Conservation (phyloP, 2,888 invertebrate species). For the Sinhomidia bicolor region DNA sequence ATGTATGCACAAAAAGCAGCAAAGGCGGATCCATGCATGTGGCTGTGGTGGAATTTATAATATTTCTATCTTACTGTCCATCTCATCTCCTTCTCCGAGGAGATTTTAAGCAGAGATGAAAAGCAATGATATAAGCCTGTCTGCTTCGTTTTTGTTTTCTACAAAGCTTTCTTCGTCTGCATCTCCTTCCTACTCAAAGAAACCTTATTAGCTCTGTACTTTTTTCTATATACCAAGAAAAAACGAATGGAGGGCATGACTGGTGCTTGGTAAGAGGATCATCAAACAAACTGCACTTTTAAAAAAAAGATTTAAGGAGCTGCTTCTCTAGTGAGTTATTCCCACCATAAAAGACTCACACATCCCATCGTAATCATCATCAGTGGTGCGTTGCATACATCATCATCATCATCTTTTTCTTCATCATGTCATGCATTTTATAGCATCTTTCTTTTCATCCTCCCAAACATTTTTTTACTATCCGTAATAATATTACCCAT, state of each 20-base stretch:
- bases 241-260: slow-evolving; percentile 38
- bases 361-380: neutral
- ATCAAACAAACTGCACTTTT: slow-evolving; percentile 7
- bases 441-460: neutral
- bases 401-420: neutral
- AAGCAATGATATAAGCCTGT: neutral
- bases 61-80: slow-evolving; percentile 18
- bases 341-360: neutral
- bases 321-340: neutral
- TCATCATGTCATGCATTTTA: neutral
- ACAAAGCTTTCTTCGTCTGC: neutral
- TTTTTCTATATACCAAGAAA: neutral
- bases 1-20: slow-evolving; percentile 34
- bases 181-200: neutral
- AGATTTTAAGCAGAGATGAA: slow-evolving; percentile 17
- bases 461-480: neutral
- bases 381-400: slow-evolving; percentile 10
- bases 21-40: slow-evolving; percentile 48
- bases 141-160: neutral
- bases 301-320: neutral
- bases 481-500: neutral
- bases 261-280: slow-evolving; percentile 25
- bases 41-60: neutral
- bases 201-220: neutral
- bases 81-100: neutral